Percentiles rank a stretch among this genome's conserved stretches.
phyloP scores from a whole-genome alignment of 2,797 vertebrate species.

The Amniataba percoides region DNA sequence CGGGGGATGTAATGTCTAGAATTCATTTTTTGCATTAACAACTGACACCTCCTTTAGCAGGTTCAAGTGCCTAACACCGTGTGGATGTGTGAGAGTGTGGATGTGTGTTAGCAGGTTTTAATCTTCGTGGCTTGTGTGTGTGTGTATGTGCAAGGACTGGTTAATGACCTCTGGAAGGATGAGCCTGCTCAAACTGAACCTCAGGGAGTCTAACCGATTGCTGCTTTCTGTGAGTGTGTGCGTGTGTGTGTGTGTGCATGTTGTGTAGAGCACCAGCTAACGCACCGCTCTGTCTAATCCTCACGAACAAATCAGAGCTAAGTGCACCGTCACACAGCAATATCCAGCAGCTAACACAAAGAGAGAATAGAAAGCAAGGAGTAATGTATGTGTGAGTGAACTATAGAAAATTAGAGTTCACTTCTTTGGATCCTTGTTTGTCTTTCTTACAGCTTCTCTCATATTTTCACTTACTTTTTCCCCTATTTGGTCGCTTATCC shows the following conservation, averaged over 20 bases:
- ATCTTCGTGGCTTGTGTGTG: background rate
- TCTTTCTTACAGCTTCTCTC: background rate
- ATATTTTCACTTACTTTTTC: background rate
- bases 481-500: background rate
- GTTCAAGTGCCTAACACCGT: constrained; percentile 66
- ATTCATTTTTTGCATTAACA: constrained; percentile 73
- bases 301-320: constrained; percentile 76
- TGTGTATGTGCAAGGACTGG: constrained; percentile 42
- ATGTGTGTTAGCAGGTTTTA: constrained; percentile 30
- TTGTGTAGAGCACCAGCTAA: constrained; percentile 55
- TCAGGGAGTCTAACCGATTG: constrained; percentile 69
- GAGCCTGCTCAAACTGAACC: constrained; percentile 78
- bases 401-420: constrained; percentile 12
- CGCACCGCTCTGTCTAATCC: constrained; percentile 50
- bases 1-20: constrained; percentile 43
- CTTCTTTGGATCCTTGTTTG: background rate
- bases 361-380: constrained; percentile 30
- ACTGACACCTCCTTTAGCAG: constrained; percentile 51
- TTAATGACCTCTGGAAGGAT: constrained; percentile 79
- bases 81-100: constrained; percentile 35
- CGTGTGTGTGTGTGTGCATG: constrained; percentile 19
- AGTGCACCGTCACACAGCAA: constrained; percentile 39
- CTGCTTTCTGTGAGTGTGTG: constrained; percentile 17
- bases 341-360: constrained; percentile 33
- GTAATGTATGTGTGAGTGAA: constrained; percentile 13